phyloP scores from a whole-genome alignment of 2,888 invertebrate species.

The Selenia dentaria region DNA sequence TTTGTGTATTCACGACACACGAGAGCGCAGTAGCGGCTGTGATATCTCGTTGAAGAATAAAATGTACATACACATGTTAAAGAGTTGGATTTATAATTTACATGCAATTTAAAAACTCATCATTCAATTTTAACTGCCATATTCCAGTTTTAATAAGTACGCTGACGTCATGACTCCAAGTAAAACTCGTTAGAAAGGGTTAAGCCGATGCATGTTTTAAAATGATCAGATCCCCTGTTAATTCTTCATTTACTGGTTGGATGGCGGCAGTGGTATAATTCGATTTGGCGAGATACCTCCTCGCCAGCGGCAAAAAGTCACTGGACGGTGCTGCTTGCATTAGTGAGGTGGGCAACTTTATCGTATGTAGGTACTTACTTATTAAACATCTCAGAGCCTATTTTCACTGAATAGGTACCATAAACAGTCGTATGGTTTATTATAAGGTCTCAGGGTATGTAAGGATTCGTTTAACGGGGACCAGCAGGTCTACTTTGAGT shows the following conservation, averaged over 20 bases:
- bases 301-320: constrained; percentile 58
- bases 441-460: too few species aligned
- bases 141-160: constrained; percentile 10
- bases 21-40: too few species aligned
- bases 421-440: too few species aligned
- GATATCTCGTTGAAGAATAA: too few species aligned
- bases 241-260: constrained; percentile 83
- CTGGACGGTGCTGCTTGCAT: constrained; percentile 51
- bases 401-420: too few species aligned
- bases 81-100: not conserved
- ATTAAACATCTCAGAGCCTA: too few species aligned
- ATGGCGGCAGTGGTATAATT: constrained; percentile 69
- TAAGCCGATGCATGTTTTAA: constrained; percentile 78
- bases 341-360: constrained; percentile 4
- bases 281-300: constrained; percentile 63
- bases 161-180: constrained; percentile 24
- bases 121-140: not conserved
- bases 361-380: not conserved
- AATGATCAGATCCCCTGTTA: constrained; percentile 78
- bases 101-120: not conserved
- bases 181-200: constrained; percentile 76
- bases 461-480: too few species aligned
- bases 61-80: not conserved
- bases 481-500: too few species aligned
- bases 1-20: too few species aligned